Base-by-base conservation (phyloP, 2,797 vertebrate species). In the Sarcoramphus papa region DNA sequence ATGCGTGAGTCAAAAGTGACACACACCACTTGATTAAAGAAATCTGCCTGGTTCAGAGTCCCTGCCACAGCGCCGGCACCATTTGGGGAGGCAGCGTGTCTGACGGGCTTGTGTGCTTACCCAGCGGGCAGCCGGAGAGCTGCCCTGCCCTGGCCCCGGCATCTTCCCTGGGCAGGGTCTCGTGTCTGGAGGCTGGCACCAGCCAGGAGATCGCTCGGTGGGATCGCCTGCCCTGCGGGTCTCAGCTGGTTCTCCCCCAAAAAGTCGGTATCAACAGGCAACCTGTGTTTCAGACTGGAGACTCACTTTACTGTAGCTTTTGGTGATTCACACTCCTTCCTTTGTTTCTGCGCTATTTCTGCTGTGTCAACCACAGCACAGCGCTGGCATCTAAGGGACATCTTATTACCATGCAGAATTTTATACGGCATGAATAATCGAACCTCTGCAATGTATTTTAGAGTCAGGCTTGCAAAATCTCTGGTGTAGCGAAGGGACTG, bases 91-190 rank as follows among this genome's bases (percentile, higher is more conserved):
- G 20, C 18, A 17, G n/a, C 0, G 0, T 23, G 12, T 60, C 45
- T 0, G 3, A 6, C 2, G 63, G 47, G 27, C 33, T 65, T 10
- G 0, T 25, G 68, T 87, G 25, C 21, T 50, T 33, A 37, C 12
- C 51, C 24, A 18, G 33, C 1, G 7, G n/a, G 62, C 28, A 4
- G 7, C 40, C 5, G 14, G 28, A 48, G n/a, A 57, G 28, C 53
- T 86, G 69, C 62, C 14, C 54, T 56, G 54, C 14, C 76, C 28
- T 18, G 25, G 16, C 59, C 17, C 24, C 12, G 0, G n/a, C 65
- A 17, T 54, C 11, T 1, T 35, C 51, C 41, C 69, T 0, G 0
- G 20, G 30, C 40, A 50, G 40, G 8, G 8, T 24, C 30, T 33
- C 2, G 0, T 37, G 45, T 50, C 85, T 53, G 64, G 31, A 64